Evolutionary conservation across 2,888 invertebrate genomes (phyloP), one percentile per base, ranked within the genome.

Genomic region (Phalera bucephala): DNA sequence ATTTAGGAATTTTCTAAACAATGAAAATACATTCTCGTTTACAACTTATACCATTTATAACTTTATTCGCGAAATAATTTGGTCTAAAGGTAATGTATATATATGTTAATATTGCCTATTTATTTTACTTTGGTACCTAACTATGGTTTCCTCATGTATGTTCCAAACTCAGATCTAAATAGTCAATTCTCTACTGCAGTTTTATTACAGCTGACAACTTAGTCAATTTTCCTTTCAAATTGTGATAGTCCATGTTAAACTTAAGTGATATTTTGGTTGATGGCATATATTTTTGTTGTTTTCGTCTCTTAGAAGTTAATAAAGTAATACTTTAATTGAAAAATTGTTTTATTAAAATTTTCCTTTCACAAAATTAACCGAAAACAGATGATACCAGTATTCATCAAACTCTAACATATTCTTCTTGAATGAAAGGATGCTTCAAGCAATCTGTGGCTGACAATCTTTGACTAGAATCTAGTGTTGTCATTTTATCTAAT

Each of bases 401-500:
- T 51, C 32, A 30, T 35, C 50, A 45, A 69, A 47, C 72, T 51
- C 74, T 79, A 38, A 57, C 52, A 27, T 80, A 46, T 37, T 67
- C 65, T 43, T 80, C 80, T 58, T 72, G 75, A 73, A 99, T 97
- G 85, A 99, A 99, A 10, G 96, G 94, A 91, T 99, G 98, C 43
- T 94, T 94, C 45, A 99, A 90, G 28, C 97, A 97, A 72, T 97
- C 97, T 71, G 95, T 95, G 52, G 97, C 92, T 28, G 96, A 94
- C 64, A 96, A 92, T 65, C 99, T 93, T 85, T 97, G 98, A 48
- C 93, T 93, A 7, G 97, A 94, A 88, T 99, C 99, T 53, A 98
- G 87, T 82, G 95, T 93, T 59, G 98, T 91, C 63, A 98, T 95
- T 71, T 95, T 96, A 62, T 99, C 99, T 59, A 99, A 83, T 28